A percentile compares a stretch with the other conserved stretches of the same genome.
These are phyloP conservation scores for Himantopus leucocephalus DNA, from an alignment of 2,113 vertebrate species.

Conservation along the genomic window DNA sequence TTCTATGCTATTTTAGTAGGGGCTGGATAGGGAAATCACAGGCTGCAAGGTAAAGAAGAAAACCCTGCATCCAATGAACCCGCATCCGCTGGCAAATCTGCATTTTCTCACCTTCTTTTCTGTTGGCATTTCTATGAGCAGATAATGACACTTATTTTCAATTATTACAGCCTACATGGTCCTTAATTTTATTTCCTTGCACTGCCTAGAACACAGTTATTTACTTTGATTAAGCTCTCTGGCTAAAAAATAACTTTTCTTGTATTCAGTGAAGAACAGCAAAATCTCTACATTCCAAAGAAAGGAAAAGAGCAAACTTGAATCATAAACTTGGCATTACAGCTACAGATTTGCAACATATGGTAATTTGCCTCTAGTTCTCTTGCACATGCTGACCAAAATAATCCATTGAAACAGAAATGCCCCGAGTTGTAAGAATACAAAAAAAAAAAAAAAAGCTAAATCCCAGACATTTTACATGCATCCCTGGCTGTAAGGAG, in stretches of 20 bases:
- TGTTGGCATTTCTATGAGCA: neutral
- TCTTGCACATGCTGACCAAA: slow-evolving; percentile 20
- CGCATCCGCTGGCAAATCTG: neutral
- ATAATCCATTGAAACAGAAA: slow-evolving; percentile 25
- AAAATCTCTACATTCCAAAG: neutral
- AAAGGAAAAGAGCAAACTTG: slow-evolving; percentile 19
- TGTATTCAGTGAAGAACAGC: neutral
- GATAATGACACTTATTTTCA: slow-evolving; percentile 2
- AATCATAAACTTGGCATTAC: neutral
- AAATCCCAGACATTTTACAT: neutral
- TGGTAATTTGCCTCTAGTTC: neutral
- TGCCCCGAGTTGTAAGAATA: neutral
- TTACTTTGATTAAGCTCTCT: slow-evolving; percentile 5
- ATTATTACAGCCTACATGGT: neutral
- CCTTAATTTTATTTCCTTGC: neutral
- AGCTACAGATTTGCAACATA: neutral
- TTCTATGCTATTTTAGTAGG: neutral
- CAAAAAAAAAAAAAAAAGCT: neutral
- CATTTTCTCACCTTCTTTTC: neutral
- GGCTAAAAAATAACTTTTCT: neutral
- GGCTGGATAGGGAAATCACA: neutral
- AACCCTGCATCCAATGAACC: neutral
- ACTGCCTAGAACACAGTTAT: neutral
- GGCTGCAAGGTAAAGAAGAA: neutral
- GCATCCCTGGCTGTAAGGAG: neutral